phyloP scores from a whole-genome alignment of 1,140 invertebrate genomes.

The Aporrectodea caliginosa region DNA sequence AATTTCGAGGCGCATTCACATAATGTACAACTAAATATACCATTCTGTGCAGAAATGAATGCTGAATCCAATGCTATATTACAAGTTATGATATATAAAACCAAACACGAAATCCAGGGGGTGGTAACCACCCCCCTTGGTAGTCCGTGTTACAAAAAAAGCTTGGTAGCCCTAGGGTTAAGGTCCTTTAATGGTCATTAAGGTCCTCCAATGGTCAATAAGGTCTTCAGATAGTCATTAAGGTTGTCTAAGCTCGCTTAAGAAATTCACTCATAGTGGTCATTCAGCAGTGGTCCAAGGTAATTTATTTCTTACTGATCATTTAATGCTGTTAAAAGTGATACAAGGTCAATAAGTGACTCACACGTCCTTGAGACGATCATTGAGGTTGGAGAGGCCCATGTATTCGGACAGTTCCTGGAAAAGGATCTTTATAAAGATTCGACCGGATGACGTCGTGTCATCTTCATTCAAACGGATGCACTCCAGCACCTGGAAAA shows the following conservation, averaged over 20 bases:
- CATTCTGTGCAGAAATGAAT: too few relatives aligned
- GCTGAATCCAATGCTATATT: too few relatives aligned
- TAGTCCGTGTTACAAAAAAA: too few relatives aligned
- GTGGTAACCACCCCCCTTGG: too few relatives aligned
- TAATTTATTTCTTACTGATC: conserved; percentile 16
- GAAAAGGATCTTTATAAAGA: conserved; percentile 97
- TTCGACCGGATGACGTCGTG: conserved; percentile 92
- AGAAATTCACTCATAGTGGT: conserved; percentile 3
- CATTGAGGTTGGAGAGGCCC: conserved; percentile 86
- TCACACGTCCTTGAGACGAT: conserved; percentile 79
- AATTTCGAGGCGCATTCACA: too few relatives aligned
- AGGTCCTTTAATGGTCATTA: too few relatives aligned
- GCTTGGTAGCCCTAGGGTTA: too few relatives aligned
- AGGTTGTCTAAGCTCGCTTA: background rate
- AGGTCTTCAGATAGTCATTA: background rate
- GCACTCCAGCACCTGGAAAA: conserved; percentile 67
- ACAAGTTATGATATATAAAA: too few relatives aligned
- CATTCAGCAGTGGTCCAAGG: background rate
- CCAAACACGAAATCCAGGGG: too few relatives aligned
- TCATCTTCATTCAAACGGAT: conserved; percentile 94
- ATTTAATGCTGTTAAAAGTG: background rate
- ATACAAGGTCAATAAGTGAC: conserved; percentile 44
- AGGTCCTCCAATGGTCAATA: too few relatives aligned
- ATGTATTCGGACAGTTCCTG: conserved; percentile 94
- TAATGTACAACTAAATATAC: too few relatives aligned